Conservation (phyloP, 2,113 vertebrate genomes). For the Myanophis thanlyinensis region DNA sequence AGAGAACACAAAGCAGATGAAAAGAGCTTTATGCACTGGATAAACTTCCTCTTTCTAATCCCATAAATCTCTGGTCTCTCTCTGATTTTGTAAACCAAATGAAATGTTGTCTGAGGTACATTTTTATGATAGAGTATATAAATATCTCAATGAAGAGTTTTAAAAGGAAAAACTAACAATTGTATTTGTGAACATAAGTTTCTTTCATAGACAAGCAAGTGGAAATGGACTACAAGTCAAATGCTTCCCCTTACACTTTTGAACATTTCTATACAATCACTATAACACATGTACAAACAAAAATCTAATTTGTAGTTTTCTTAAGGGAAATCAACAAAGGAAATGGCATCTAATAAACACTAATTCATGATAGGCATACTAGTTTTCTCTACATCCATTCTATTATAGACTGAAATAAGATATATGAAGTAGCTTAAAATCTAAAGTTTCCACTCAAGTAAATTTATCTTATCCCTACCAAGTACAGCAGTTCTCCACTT, state of each 20-base stretch:
- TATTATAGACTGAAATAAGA: not conserved
- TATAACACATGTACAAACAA: not conserved
- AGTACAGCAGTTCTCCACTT: not conserved
- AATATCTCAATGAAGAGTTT: not conserved
- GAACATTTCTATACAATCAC: not conserved
- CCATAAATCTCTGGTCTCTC: constrained; percentile 6
- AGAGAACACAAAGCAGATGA: not conserved
- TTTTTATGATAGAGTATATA: constrained; percentile 3
- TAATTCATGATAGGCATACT: not conserved
- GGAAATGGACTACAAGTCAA: not conserved
- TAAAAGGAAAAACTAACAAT: not conserved
- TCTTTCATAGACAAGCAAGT: not conserved
- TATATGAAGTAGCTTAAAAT: not conserved
- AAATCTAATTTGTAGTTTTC: no score
- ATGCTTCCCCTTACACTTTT: not conserved
- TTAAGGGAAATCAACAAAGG: no score
- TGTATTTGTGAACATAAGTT: not conserved
- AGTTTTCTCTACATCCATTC: not conserved
- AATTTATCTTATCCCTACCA: not conserved
- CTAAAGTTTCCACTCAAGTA: not conserved
- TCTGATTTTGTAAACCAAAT: not conserved
- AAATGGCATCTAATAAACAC: not conserved
- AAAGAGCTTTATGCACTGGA: constrained; percentile 4
- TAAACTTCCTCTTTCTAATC: constrained; percentile 23
- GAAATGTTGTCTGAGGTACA: constrained; percentile 6